Conservation (phyloP, 2,888 invertebrate species). For the Drosophila paramelanica region DNA sequence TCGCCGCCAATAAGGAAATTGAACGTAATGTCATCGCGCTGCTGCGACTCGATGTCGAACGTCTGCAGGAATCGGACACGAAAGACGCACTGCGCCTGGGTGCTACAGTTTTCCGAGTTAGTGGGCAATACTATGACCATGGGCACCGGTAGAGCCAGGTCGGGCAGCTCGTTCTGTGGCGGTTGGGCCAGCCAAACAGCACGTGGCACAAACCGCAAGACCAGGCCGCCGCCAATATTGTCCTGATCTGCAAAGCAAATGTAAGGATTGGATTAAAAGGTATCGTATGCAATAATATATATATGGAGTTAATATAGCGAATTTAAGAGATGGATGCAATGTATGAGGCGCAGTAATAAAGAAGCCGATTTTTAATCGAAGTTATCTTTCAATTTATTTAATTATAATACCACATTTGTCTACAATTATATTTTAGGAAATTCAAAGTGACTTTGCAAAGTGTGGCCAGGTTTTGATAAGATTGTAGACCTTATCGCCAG, state of each 20-base stretch:
- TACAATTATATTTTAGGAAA: slow-evolving; percentile 1
- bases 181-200: slow-evolving; percentile 81
- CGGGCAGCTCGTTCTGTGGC: slow-evolving; percentile 57
- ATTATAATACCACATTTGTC: slow-evolving; percentile 20
- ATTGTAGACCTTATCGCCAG: slow-evolving; percentile 88
- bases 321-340: neutral
- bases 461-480: slow-evolving; percentile 89
- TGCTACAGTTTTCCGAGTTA: slow-evolving; percentile 73
- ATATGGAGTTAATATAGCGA: neutral
- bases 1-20: slow-evolving; percentile 93
- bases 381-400: slow-evolving; percentile 10
- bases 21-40: slow-evolving; percentile 90
- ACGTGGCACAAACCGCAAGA: slow-evolving; percentile 74
- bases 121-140: slow-evolving; percentile 76
- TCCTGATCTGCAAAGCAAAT: slow-evolving; percentile 60
- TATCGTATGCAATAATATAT: neutral
- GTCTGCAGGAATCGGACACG: slow-evolving; percentile 88
- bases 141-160: slow-evolving; percentile 63
- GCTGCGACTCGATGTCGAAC: slow-evolving; percentile 88
- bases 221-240: slow-evolving; percentile 75
- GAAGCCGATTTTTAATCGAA: neutral
- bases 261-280: neutral
- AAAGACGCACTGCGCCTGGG: slow-evolving; percentile 87
- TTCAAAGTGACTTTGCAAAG: slow-evolving; percentile 80
- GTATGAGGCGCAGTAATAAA: neutral